Base-by-base conservation (phyloP, 2,888 invertebrate genomes). In the Globia sparganii region DNA sequence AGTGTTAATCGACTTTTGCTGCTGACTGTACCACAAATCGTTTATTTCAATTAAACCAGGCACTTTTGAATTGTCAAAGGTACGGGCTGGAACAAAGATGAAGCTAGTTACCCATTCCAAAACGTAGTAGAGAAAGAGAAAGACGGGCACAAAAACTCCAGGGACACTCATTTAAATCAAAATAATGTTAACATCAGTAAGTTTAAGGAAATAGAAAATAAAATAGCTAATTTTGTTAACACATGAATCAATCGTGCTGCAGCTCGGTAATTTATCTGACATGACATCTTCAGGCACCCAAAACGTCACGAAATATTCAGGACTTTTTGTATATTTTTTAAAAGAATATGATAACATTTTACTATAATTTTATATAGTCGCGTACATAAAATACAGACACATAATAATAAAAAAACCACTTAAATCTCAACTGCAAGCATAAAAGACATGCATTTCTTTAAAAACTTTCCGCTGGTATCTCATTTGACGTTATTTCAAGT, bases 331-430 rank as follows among this genome's bases (percentile, higher is more conserved):
- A n/a, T 2, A 49, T 58, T 28, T 8, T 31, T n/a, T n/a, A n/a
- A n/a, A 56, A 72, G 18, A 2, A 46, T 34, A 46, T 6, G 46
- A 73, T 81, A 31, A 58, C 58, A 58, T 73, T 80, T 58, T 73
- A 78, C 6, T 25, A 59, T 40, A 15, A 34, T 81, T 81, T 66
- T 64, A 79, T 64, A 79, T 18, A 34, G 74, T n/a, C 61, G 34
- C 31, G 37, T 25, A 34, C 15, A n/a, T 8, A 68, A 62, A 62
- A 75, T 75, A 31, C 61, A 81, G 75, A 62, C 66, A 56, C 37
- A 62, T 46, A 66, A 66, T 25, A 61, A 40, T 75, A 76, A 79
- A 68, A 68, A 76, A 28, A 6, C 13, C 28, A 28, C 15, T 69
- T 46, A 77, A 77, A 58, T 43, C 78, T 40, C 46, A 49, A 58